A percentile compares a stretch with the other conserved stretches of the same genome.
These are phyloP conservation scores for Myripristis murdjan DNA, from an alignment of 2,797 vertebrate species.

Conservation along the genomic window DNA sequence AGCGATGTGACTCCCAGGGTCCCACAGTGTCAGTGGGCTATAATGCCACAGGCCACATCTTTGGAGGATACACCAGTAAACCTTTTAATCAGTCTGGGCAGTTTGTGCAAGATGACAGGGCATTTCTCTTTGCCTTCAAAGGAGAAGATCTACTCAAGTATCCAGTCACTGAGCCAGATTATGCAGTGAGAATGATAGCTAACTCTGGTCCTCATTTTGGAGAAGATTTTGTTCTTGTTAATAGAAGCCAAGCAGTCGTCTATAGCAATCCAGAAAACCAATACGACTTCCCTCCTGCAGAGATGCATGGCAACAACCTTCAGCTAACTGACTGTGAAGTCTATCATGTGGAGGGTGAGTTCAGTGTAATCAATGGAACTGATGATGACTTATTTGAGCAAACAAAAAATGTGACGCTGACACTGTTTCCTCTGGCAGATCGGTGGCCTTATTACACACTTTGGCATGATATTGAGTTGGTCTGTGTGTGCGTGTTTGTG, in stretches of 20 bases:
- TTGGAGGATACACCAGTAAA: conserved; percentile 73
- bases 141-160: conserved; percentile 32
- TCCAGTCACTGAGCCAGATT: fast-evolving
- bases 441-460: no score
- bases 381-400: background rate
- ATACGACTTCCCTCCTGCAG: conserved; percentile 46
- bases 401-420: background rate
- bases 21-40: conserved; percentile 78
- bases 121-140: conserved; percentile 71
- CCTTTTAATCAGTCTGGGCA: conserved; percentile 53
- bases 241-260: background rate
- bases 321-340: conserved; percentile 73
- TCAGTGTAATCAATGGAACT: background rate
- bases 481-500: no score
- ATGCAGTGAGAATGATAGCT: background rate
- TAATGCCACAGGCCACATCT: conserved; percentile 62
- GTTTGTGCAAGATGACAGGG: conserved; percentile 41
- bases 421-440: no score
- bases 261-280: conserved; percentile 4
- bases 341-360: conserved; percentile 72
- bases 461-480: no score
- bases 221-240: conserved; percentile 35
- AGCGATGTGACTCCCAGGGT: conserved; percentile 64
- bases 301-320: conserved; percentile 64
- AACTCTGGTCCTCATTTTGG: conserved; percentile 65